phyloP scores from a whole-genome alignment of 2,113 vertebrate genomes.

The Paraplagusia blochii region DNA sequence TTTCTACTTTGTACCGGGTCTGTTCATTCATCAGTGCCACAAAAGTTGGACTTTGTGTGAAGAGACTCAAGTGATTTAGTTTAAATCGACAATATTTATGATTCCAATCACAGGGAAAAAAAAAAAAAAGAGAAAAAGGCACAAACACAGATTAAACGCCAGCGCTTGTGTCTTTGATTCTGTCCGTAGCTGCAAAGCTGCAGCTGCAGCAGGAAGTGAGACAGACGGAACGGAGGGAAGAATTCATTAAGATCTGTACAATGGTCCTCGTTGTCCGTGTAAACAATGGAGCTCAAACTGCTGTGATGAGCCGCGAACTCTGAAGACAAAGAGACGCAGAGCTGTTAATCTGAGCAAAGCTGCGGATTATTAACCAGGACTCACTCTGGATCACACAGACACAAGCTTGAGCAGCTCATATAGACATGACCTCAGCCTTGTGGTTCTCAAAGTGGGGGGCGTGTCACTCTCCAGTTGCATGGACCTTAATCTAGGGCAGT shows the following conservation, averaged over 20 bases:
- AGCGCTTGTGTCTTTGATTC: slow-evolving; percentile 3
- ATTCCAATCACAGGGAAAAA: neutral
- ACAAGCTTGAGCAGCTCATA: slow-evolving; percentile 26
- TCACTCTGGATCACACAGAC: slow-evolving; percentile 13
- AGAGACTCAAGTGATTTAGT: too few species aligned
- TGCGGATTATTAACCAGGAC: slow-evolving; percentile 69
- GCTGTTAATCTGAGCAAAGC: slow-evolving; percentile 72
- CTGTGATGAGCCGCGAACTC: slow-evolving; percentile 37
- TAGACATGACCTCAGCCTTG: too few species aligned
- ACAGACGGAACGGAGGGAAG: slow-evolving; percentile 28
- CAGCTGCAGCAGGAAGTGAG: slow-evolving; percentile 28
- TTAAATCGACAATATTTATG: neutral
- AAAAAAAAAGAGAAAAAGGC: neutral
- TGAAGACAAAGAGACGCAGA: slow-evolving; percentile 48
- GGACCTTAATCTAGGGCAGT: too few species aligned
- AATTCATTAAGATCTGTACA: slow-evolving; percentile 57
- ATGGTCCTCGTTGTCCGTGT: slow-evolving; percentile 33
- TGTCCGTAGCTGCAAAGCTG: neutral
- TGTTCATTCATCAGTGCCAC: too few species aligned
- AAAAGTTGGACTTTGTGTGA: too few species aligned
- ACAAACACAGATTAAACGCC: neutral
- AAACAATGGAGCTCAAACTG: slow-evolving; percentile 57
- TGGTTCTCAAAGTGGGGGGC: too few species aligned
- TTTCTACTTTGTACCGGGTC: neutral
- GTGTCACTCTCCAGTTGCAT: too few species aligned